Evolutionary conservation across 2,797 vertebrate genomes (phyloP).

Genomic region (Sphenodon punctatus): DNA sequence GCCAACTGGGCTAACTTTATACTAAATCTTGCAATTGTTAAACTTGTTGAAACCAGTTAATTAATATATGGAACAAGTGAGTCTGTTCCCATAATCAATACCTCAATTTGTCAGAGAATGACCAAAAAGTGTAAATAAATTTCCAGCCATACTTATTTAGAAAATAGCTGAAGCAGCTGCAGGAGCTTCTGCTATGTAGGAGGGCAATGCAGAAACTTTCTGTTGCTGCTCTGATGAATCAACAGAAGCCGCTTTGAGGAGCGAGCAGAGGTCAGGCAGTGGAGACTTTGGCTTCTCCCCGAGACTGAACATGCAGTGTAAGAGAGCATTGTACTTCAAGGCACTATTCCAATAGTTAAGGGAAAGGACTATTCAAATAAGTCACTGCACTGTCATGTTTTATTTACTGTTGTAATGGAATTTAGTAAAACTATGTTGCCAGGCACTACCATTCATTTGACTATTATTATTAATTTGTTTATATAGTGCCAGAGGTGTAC

Average conservation of each 20-base stretch:
- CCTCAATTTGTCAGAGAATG: background rate
- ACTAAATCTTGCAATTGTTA: background rate
- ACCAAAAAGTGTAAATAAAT: background rate
- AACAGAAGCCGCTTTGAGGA: background rate
- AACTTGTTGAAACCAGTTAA: background rate
- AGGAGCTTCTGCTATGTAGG: background rate
- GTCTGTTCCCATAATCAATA: background rate
- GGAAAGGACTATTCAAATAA: background rate
- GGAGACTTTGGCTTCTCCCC: too few relatives aligned
- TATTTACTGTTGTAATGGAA: background rate
- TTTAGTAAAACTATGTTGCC: background rate
- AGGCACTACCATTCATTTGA: background rate
- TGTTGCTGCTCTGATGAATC: background rate
- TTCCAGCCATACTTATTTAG: background rate
- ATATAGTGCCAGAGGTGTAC: too few relatives aligned
- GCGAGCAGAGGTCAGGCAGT: too few relatives aligned
- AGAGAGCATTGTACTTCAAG: too few relatives aligned
- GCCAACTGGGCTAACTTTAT: background rate
- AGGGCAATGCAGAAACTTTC: slow-evolving; percentile 1
- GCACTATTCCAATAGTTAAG: background rate
- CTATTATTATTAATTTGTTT: too few relatives aligned
- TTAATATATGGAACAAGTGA: background rate
- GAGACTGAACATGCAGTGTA: too few relatives aligned
- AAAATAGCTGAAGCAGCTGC: background rate
- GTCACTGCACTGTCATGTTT: background rate